These are phyloP conservation scores for Apantesis nais DNA, from an alignment of 2,888 invertebrate species.

Conservation along the genomic window DNA sequence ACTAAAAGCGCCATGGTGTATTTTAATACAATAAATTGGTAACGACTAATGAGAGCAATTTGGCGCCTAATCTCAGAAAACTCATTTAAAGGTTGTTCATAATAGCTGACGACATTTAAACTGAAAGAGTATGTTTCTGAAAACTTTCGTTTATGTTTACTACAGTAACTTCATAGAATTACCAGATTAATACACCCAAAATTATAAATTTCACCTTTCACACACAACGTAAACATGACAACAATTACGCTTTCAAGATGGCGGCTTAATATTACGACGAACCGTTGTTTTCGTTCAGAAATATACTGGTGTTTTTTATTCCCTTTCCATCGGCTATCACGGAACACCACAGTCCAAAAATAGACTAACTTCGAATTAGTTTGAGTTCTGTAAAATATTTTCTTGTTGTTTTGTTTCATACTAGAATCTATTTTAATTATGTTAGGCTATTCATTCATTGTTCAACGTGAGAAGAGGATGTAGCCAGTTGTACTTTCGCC, in stretches of 20 bases:
- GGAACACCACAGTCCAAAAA: background rate
- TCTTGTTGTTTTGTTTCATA: too few relatives aligned
- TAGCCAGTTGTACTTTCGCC: too few relatives aligned
- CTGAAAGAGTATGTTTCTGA: slow-evolving; percentile 7
- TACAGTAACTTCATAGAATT: slow-evolving; percentile 41
- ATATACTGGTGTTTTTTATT: background rate
- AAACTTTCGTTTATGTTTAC: slow-evolving; percentile 46
- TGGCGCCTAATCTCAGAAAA: slow-evolving; percentile 77
- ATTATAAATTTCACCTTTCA: slow-evolving; percentile 74
- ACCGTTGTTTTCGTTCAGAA: slow-evolving; percentile 55
- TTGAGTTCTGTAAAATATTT: too few relatives aligned
- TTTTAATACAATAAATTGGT: slow-evolving; percentile 49
- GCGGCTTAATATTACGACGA: slow-evolving; percentile 55
- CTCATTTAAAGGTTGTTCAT: slow-evolving; percentile 18
- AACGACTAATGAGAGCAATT: slow-evolving; percentile 65
- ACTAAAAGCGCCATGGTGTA: slow-evolving; percentile 41
- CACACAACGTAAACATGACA: slow-evolving; percentile 86
- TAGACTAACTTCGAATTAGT: background rate
- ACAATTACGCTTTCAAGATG: slow-evolving; percentile 85
- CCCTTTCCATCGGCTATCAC: background rate
- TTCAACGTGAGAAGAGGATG: too few relatives aligned
- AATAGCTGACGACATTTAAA: slow-evolving; percentile 15
- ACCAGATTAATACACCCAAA: slow-evolving; percentile 58
- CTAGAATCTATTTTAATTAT: too few relatives aligned
- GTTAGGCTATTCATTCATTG: too few relatives aligned